Evolutionary conservation across 30 jellyfish, hydroid and myxozoan genomes (phyloP).

Genomic region (Aurelia coerulea): DNA sequence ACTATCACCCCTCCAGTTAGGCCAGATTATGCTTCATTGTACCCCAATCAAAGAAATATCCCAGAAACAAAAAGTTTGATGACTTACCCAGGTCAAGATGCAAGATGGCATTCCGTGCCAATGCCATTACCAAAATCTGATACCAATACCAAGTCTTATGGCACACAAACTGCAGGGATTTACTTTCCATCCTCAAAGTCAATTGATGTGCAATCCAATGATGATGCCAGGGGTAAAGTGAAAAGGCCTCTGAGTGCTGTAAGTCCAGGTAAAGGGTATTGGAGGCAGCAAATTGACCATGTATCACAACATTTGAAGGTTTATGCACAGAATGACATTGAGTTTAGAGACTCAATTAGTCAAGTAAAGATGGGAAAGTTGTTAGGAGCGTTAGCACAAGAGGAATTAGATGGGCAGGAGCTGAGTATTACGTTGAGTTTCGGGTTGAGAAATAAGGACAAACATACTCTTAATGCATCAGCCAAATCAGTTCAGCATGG

Average conservation of each 20-base stretch:
- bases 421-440: conserved; percentile 55
- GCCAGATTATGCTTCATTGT: conserved; percentile 45
- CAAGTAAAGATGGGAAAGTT: conserved; percentile 59
- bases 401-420: conserved; percentile 61
- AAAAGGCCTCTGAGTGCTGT: conserved; percentile 59
- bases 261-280: conserved; percentile 97
- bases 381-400: conserved; percentile 70
- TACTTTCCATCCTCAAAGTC: conserved; percentile 62
- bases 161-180: conserved; percentile 70
- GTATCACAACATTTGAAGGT: conserved; percentile 86
- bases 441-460: conserved; percentile 65
- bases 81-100: conserved; percentile 39
- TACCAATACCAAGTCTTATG: conserved; percentile 32
- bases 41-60: conserved; percentile 35
- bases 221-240: conserved; percentile 17
- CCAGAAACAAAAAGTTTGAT: conserved; percentile 1
- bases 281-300: conserved; percentile 96
- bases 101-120: conserved; percentile 56
- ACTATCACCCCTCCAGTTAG: conserved; percentile 81
- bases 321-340: conserved; percentile 86
- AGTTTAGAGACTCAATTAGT: conserved; percentile 84
- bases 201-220: conserved; percentile 54
- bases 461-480: conserved; percentile 42
- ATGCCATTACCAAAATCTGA: conserved; percentile 51
- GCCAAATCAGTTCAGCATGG: conserved; percentile 73